Conservation (phyloP, 2,888 invertebrate genomes). For the Nephrotoma appendiculata region DNA sequence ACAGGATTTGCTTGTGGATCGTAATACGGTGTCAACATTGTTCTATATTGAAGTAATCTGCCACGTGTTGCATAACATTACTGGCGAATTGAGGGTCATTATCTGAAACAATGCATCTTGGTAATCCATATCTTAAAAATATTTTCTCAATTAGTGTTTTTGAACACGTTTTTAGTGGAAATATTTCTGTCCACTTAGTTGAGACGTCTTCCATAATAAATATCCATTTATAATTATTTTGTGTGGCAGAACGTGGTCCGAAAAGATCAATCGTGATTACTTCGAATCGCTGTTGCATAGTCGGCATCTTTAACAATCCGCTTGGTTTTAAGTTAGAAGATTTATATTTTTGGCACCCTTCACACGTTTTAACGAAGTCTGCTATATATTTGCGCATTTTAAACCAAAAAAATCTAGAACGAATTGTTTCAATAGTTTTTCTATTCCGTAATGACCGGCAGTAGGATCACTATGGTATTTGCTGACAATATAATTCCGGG, state of each 20-base stretch:
- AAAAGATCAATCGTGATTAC: constrained; percentile 14
- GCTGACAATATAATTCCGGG: constrained; percentile 9
- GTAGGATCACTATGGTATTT: constrained; percentile 12
- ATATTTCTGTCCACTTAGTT: no score
- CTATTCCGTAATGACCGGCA: constrained; percentile 18
- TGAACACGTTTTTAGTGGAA: no score
- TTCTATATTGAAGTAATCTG: no score
- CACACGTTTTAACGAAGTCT: constrained; percentile 17
- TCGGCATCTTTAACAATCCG: constrained; percentile 20
- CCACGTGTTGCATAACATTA: neutral
- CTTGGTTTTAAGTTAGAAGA: constrained; percentile 20
- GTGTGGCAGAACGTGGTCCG: no score
- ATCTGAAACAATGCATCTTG: constrained; percentile 21
- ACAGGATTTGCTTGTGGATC: no score
- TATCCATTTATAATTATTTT: no score
- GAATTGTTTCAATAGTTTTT: constrained; percentile 14
- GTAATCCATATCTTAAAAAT: constrained; percentile 20
- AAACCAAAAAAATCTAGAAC: no score
- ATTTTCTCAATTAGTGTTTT: constrained; percentile 14
- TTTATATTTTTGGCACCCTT: constrained; percentile 21
- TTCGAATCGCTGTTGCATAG: constrained; percentile 17
- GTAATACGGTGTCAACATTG: no score
- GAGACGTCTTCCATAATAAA: no score
- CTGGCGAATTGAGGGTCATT: constrained; percentile 24
- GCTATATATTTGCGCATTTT: no score